phyloP scores from a whole-genome alignment of 2,113 vertebrate genomes.

The Sapayoa aenigma region DNA sequence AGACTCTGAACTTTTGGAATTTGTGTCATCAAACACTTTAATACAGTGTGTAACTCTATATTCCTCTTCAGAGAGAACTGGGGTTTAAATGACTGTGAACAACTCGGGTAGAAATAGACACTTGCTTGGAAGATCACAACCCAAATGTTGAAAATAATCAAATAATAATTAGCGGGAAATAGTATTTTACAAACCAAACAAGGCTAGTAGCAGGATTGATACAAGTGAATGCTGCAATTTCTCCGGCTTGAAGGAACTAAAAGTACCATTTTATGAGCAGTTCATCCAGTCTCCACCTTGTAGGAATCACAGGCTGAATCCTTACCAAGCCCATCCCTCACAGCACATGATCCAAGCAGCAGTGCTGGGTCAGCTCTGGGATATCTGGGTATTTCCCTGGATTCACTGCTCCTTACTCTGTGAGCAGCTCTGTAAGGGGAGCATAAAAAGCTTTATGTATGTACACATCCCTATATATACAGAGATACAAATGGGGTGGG shows the following conservation, averaged over 20 bases:
- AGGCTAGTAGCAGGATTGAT: not conserved
- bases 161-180: not conserved
- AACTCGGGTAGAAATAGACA: not conserved
- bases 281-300: not conserved
- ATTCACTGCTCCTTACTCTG: not conserved
- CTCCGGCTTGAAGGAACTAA: not conserved
- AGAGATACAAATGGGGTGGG: not conserved
- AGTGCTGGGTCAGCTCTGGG: not conserved
- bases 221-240: not conserved
- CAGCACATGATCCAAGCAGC: rapidly evolving
- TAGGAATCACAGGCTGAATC: not conserved
- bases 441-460: not conserved
- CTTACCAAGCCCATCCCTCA: rapidly evolving
- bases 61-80: not conserved
- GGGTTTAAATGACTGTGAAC: not conserved
- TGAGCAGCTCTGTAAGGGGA: not conserved
- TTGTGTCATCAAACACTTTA: not conserved
- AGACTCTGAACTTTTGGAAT: not conserved
- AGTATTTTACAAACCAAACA: not conserved
- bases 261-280: not conserved
- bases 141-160: not conserved
- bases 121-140: not conserved
- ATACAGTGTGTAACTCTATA: not conserved
- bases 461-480: rapidly evolving
- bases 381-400: not conserved